phyloP scores from a whole-genome alignment of 2,113 vertebrate species.

The Alligator sinensis region DNA sequence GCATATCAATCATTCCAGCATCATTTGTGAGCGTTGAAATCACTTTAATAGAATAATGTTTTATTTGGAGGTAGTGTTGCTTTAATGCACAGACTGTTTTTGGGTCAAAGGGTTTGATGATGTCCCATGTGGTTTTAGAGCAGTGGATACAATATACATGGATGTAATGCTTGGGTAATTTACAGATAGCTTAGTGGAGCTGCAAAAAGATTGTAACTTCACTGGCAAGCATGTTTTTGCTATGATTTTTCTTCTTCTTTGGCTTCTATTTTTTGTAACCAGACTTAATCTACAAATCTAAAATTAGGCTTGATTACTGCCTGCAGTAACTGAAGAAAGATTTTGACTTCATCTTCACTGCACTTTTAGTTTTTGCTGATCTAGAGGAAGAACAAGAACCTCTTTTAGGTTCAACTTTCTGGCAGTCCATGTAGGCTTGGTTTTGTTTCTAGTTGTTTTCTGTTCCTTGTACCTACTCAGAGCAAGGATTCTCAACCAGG shows the following conservation, averaged over 20 bases:
- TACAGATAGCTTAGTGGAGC: neutral
- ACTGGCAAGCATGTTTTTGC: too few species aligned
- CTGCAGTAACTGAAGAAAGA: neutral
- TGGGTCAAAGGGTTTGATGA: too few species aligned
- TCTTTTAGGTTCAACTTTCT: neutral
- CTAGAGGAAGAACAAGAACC: neutral
- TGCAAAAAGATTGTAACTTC: neutral
- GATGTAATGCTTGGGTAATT: neutral
- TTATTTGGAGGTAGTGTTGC: too few species aligned
- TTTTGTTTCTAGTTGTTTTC: neutral
- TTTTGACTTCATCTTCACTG: neutral
- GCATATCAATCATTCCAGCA: too few species aligned
- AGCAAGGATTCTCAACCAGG: neutral
- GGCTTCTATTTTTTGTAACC: neutral
- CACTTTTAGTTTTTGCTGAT: neutral
- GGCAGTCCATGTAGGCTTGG: neutral
- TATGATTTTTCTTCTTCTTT: neutral
- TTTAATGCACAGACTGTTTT: too few species aligned
- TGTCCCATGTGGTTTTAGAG: too few species aligned
- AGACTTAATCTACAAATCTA: too few species aligned
- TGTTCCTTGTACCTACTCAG: neutral
- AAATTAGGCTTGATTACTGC: neutral
- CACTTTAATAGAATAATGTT: too few species aligned
- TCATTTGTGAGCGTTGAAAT: too few species aligned
- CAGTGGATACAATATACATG: too few species aligned